Conservation (phyloP, 2,113 vertebrate genomes). For the Paedocypris sp. region DNA sequence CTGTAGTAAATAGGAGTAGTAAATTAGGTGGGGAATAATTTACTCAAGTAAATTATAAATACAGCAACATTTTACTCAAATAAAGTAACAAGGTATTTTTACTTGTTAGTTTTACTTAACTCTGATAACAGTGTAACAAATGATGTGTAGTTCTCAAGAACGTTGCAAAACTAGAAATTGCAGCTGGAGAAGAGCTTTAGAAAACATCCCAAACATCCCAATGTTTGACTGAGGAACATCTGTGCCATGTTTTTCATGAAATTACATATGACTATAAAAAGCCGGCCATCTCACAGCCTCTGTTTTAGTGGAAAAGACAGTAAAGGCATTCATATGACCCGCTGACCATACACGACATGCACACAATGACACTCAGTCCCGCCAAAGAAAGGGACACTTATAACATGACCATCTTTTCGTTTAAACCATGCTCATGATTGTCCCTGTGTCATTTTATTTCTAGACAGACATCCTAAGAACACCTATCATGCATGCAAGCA, state of each 20-base stretch:
- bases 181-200: too few species aligned
- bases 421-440: conserved; percentile 19
- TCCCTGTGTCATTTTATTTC: conserved; percentile 17
- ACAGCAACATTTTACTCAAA: too few species aligned
- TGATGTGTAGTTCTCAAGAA: too few species aligned
- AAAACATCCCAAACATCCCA: too few species aligned
- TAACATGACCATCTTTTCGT: conserved; percentile 65
- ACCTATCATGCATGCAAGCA: background rate
- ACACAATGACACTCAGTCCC: conserved; percentile 85
- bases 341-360: conserved; percentile 72
- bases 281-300: conserved; percentile 11
- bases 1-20: too few species aligned
- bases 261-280: background rate
- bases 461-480: background rate
- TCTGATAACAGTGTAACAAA: too few species aligned
- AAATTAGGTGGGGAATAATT: too few species aligned
- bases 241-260: conserved; percentile 3
- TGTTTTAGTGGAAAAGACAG: conserved; percentile 66
- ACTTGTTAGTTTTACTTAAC: too few species aligned
- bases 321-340: conserved; percentile 84
- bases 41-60: too few species aligned
- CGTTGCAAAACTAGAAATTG: too few species aligned
- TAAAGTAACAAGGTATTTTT: too few species aligned
- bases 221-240: background rate
- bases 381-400: conserved; percentile 84